phyloP scores from a whole-genome alignment of 2,888 invertebrate species.

The Watsonalla binaria region DNA sequence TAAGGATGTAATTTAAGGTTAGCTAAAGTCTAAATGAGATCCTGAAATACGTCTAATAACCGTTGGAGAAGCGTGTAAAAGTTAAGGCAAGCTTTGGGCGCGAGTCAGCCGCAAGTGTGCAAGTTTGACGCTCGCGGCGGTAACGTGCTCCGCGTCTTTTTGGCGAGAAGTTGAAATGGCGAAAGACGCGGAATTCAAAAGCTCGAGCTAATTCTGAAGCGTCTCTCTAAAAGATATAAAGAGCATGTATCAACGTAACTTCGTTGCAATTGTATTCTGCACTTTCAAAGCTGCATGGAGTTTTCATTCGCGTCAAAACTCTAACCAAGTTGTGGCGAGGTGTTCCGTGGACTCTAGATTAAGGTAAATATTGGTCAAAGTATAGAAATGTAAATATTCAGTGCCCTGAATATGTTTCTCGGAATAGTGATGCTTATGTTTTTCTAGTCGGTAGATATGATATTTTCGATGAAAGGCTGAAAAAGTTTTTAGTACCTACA shows the following conservation, averaged over 20 bases:
- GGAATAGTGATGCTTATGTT: no score
- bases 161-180: conserved; percentile 36
- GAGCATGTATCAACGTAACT: conserved; percentile 22
- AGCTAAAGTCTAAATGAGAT: conserved; percentile 19
- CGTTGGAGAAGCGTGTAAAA: conserved; percentile 20
- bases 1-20: conserved; percentile 9
- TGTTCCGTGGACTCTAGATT: no score
- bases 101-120: conserved; percentile 33
- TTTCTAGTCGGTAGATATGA: no score
- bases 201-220: conserved; percentile 41
- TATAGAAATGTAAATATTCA: not conserved
- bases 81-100: conserved; percentile 33
- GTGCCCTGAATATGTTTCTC: no score
- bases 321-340: no score
- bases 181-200: conserved; percentile 43
- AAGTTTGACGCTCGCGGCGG: conserved; percentile 36
- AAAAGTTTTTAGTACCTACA: no score
- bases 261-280: conserved; percentile 8
- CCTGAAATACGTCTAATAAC: conserved; percentile 31
- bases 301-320: not conserved
- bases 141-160: conserved; percentile 41
- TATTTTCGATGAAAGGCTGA: no score
- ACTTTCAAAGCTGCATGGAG: conserved; percentile 3
- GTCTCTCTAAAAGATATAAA: conserved; percentile 33
- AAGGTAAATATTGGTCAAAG: not conserved